These are phyloP conservation scores for Cuniculus paca DNA, from an alignment of 2,797 vertebrate genomes.

Conservation along the genomic window DNA sequence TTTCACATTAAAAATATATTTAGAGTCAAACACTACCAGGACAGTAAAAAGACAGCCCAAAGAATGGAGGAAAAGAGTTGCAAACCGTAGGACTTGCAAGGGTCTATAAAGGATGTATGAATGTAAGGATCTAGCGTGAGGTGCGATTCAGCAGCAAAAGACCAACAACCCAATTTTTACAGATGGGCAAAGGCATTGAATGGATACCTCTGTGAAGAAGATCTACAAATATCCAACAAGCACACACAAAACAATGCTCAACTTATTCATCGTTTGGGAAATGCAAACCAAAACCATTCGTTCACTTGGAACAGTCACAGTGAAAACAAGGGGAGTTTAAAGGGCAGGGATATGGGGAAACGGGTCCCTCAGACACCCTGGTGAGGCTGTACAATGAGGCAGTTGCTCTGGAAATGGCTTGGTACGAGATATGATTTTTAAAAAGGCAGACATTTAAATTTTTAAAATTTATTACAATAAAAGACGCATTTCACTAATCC, in stretches of 20 bases:
- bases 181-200: neutral
- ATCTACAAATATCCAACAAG: neutral
- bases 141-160: slow-evolving; percentile 12
- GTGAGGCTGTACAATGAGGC: neutral
- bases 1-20: slow-evolving; percentile 33
- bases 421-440: neutral
- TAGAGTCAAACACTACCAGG: slow-evolving; percentile 23
- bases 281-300: slow-evolving; percentile 16
- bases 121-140: neutral
- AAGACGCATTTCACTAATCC: neutral
- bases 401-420: neutral
- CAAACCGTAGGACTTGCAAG: neutral
- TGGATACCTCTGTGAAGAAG: slow-evolving; percentile 19
- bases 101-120: neutral
- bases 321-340: neutral
- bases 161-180: neutral
- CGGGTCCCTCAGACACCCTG: neutral
- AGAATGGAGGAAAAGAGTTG: neutral
- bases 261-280: neutral
- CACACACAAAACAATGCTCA: neutral
- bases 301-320: neutral
- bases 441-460: too few species aligned
- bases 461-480: neutral
- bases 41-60: neutral
- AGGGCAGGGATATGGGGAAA: neutral